phyloP scores from a whole-genome alignment of 2,113 vertebrate genomes.

The Clarias magur region DNA sequence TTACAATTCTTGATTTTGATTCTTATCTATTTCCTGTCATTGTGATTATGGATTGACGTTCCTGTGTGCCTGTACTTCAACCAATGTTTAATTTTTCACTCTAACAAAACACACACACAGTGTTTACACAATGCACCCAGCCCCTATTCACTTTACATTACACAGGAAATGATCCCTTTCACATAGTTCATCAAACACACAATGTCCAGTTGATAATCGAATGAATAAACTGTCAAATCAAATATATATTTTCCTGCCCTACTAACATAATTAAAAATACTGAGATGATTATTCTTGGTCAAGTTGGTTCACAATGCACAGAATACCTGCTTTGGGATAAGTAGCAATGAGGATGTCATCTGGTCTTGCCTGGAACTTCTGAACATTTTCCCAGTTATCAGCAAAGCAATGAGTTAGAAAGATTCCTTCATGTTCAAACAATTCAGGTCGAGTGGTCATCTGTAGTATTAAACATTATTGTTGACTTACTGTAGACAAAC shows the following conservation, averaged over 20 bases:
- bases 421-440: conserved; percentile 69
- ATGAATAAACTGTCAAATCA: background rate
- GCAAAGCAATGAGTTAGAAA: conserved; percentile 61
- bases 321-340: conserved; percentile 81
- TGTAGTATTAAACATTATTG: conserved; percentile 3
- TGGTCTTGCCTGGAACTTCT: conserved; percentile 74
- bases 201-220: no score
- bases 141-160: no score
- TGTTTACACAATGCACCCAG: no score
- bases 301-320: background rate
- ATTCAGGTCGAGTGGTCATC: conserved; percentile 33
- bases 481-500: background rate
- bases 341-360: conserved; percentile 79
- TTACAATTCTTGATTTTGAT: no score
- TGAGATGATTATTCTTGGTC: background rate
- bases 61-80: no score
- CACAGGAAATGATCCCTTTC: no score
- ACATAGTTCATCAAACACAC: background rate
- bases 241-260: background rate
- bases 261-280: background rate
- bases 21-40: no score
- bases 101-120: no score
- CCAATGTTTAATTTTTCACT: no score
- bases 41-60: no score
- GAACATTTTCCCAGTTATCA: conserved; percentile 75